Evolutionary conservation across 2,888 invertebrate species (phyloP), one percentile per base, ranked within the genome.

Genomic region (Drosophila paucipuncta): DNA sequence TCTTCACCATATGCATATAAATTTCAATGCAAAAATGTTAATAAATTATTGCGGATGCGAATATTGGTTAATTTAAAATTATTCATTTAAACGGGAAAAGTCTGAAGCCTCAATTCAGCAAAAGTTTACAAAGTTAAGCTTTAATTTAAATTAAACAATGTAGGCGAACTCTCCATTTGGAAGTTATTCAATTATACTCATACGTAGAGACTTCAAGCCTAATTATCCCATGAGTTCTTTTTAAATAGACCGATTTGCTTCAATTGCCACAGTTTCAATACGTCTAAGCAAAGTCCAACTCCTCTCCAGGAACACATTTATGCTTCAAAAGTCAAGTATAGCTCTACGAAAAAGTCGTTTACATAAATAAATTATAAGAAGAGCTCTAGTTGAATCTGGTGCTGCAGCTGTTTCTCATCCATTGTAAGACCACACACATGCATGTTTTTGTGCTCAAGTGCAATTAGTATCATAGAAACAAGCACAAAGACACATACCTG

Each of bases 391-490:
- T 47, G 16, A 25, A 16, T 25, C 16, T 47, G 9, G 47, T 16
- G 2, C 47, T 16, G 7, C 22, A 39, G 18, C 6, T 31, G 25
- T 0, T 28, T 18, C 18, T 2, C 43, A 43, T 11, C 2, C n/a
- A 49, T 28, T 22, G 4, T 43, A 35, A 13, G 31, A 39, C n/a
- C 43, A 54, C 47, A 54, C 39, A 53, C 18, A 31, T 11, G 35
- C 22, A n/a, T 35, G 33, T 54, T 22, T 25, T 25, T 59, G 28
- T 70, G 71, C 33, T 69, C 57, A 76, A 68, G 25, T 79, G 55
- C 53, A 54, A 37, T 68, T 64, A 58, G 53, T 68, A 65, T 63
- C 68, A 61, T 47, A 67, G 41, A 33, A 35, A 4, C 0, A 47
- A 16, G 2, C 16, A 47, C 22, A 43, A 22, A 43, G 43, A 43